Base-by-base conservation (phyloP, 2,113 vertebrate genomes). In the Bufo gargarizans region DNA sequence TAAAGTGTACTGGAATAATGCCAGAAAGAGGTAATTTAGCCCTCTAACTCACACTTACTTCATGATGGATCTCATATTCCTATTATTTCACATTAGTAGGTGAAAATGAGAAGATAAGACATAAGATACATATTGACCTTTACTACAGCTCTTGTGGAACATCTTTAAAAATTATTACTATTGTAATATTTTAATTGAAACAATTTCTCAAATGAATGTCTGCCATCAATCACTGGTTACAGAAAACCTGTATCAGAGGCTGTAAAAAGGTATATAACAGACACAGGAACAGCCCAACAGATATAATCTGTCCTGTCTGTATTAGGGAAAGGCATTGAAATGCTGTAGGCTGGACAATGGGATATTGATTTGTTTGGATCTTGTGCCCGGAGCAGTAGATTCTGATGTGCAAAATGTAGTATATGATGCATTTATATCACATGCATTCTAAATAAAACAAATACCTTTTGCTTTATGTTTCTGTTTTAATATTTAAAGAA, bases 21-120 rank as follows among this genome's bases (percentile, higher is more conserved):
- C 98, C 98, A 99, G 97, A 96, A 91, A 95, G 97, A 97, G 97
- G 97, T 98, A 99, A 99, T 99, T 98, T 97, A 97, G 96, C 94
- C 94, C 94, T 94, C 94, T 96, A 97, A 97, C 96, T 97, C 96
- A 97, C 96, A 97, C 97, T 99, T 98, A 98, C 97, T 97, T 96
- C 96, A 96, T 98, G 97, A 99, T 97, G 96, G 95, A 99, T 99
- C 96, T 97, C 94, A 92, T 95, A 95, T 92, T 93, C 94, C 95
- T 93, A 94, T 96, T 94, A 95, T 96, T 96, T 95, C 95, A 94
- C 93, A 95, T 94, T 93, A 92, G 93, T 94, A 93, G 90, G 92
- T 90, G 90, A 94, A 91, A 95, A 95, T 90, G 33, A 87, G 49
- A 84, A 33, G 43, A 10, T 71, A 85, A 80, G 33, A 89, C 78